Percentiles rank a stretch among this genome's conserved stretches.
These are phyloP conservation scores for Murina feae DNA, from an alignment of 2,113 vertebrate genomes.

Conservation along the genomic window DNA sequence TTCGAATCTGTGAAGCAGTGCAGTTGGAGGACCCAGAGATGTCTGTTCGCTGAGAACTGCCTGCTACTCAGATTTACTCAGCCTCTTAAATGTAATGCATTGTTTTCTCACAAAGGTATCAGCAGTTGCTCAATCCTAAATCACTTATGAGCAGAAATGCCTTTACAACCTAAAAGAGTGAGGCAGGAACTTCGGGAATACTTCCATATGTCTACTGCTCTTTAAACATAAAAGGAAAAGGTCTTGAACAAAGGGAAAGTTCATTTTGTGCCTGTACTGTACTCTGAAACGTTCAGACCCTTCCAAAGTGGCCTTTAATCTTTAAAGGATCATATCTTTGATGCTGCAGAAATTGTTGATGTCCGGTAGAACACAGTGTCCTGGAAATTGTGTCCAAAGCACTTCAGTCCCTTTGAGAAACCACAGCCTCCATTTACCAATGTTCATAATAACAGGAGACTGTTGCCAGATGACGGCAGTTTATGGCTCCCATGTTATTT, in stretches of 20 bases:
- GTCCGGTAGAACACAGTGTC: slow-evolving; percentile 37
- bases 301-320: slow-evolving; percentile 27
- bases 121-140: slow-evolving; percentile 25
- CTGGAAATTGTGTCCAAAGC: slow-evolving; percentile 16
- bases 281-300: background rate
- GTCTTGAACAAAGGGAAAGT: background rate
- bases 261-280: background rate
- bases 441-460: slow-evolving; percentile 28
- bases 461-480: background rate
- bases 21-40: background rate
- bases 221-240: slow-evolving; percentile 33
- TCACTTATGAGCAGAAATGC: slow-evolving; percentile 4
- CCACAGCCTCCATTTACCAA: background rate
- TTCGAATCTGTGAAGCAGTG: background rate
- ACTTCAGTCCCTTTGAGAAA: slow-evolving; percentile 39
- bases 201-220: background rate
- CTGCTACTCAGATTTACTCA: background rate
- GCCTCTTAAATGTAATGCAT: background rate
- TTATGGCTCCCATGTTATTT: background rate
- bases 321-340: background rate
- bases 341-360: background rate
- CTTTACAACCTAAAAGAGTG: background rate
- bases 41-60: background rate
- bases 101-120: background rate
- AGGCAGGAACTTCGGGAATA: background rate